Conservation (phyloP, 35 echinoderm and acorn worm species). For the Amphiura filiformis region DNA sequence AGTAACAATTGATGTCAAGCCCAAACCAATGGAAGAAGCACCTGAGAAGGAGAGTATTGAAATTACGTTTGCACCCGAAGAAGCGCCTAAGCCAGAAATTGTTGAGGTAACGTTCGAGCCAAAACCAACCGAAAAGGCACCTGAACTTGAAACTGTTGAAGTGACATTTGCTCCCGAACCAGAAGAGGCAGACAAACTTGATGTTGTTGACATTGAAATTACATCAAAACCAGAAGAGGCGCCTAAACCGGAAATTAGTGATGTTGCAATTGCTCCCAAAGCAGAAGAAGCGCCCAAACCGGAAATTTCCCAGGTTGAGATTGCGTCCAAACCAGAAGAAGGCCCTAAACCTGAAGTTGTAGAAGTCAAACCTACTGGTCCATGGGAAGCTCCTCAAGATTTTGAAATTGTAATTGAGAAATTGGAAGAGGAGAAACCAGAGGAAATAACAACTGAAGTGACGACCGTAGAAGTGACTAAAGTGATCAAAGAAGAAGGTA, state of each 20-base stretch:
- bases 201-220: no score
- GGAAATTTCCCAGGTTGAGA: not conserved
- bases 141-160: not conserved
- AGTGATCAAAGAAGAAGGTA: not conserved
- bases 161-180: not conserved
- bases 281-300: not conserved
- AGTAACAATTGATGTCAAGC: not conserved
- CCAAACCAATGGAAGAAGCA: not conserved
- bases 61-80: not conserved
- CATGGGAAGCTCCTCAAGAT: not conserved
- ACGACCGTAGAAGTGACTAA: not conserved
- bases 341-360: not conserved
- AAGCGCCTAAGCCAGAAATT: not conserved
- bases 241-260: not conserved
- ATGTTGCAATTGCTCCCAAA: not conserved
- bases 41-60: not conserved
- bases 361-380: not conserved
- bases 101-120: not conserved
- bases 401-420: slow-evolving; percentile 1
- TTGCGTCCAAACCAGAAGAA: not conserved
- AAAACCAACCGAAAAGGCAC: not conserved
- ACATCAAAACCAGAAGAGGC: not conserved
- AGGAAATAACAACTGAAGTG: not conserved
- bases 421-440: slow-evolving; percentile 13
- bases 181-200: not conserved